phyloP scores from a whole-genome alignment of 2,888 invertebrate genomes.

The Sclerodermus sp. region DNA sequence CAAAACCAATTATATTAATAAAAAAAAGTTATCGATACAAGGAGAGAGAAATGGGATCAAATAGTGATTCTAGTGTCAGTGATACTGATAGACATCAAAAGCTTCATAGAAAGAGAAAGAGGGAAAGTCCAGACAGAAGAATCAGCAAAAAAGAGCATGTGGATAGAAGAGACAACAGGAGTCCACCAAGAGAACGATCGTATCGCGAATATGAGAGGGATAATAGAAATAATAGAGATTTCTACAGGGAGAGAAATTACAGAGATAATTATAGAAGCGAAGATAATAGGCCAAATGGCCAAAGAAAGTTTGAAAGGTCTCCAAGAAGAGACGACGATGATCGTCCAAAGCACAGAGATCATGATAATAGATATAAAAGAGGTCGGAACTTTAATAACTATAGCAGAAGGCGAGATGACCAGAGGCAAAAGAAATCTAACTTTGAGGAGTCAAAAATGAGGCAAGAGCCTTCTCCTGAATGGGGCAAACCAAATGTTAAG shows the following conservation, averaged over 20 bases:
- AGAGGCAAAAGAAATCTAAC: constrained; percentile 22
- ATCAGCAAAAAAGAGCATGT: no score
- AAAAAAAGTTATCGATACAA: no score
- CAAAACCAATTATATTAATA: no score
- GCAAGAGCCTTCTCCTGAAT: constrained; percentile 45
- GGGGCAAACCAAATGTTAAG: constrained; percentile 42
- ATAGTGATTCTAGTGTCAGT: no score
- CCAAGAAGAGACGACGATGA: constrained; percentile 18
- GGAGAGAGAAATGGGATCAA: no score
- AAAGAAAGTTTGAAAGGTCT: constrained; percentile 28
- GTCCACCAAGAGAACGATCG: no score
- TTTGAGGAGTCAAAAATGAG: constrained; percentile 26
- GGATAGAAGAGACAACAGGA: no score
- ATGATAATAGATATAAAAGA: constrained; percentile 23
- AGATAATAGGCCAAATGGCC: constrained; percentile 21
- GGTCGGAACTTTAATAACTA: constrained; percentile 17
- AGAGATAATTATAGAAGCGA: constrained; percentile 18
- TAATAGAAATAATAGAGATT: no score
- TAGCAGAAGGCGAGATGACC: constrained; percentile 16
- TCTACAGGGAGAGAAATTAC: not conserved
- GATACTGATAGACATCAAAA: no score
- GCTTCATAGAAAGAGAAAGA: no score
- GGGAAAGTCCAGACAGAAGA: no score
- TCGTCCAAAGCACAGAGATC: constrained; percentile 22
- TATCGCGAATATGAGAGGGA: no score